Evolutionary conservation across 2,888 invertebrate genomes (phyloP), one percentile per base, ranked within the genome.

Genomic region (Lycophotia porphyrea): DNA sequence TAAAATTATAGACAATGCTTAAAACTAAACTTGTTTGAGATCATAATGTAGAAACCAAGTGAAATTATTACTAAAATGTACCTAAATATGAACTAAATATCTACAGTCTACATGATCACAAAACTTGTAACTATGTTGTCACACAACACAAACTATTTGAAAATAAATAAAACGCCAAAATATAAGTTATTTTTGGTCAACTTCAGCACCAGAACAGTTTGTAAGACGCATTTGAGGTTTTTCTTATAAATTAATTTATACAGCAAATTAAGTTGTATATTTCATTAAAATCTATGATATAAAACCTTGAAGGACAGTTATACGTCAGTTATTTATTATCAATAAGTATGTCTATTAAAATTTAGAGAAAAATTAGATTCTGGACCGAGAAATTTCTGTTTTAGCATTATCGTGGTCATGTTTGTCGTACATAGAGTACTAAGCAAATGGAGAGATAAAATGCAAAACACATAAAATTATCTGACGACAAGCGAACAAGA

Each of bases 141-240:
- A 27, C 42, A 66, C 36, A 77, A 81, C 74, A 69, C 81, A 72
- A 52, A 61, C 36, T 65, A 77, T 47, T 60, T 55, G 39, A 55
- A 70, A 78, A 44, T 44, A 36, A 36, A 64, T 21, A 58, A 74
- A 78, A 76, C n/a, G 67, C 66, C 13, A 71, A 71, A 61, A 39
- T 39, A 39, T 60, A 63, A 65, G 7, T 63, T 49, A 81, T 74
- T 70, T 83, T 88, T 89, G 85, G 86, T 88, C 78, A 69, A 64
- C 65, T 69, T 74, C 77, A 89, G 89, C 86, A 88, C 87, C 82
- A 80, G 49, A 76, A 76, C 64, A 77, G 64, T 84, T 87, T 78
- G 68, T 82, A 83, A 68, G 74, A 61, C 71, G 61, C 55, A 34
- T 24, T 34, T n/a, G 34, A 7, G n/a, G 39, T 44, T 27, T 63